phyloP scores from a whole-genome alignment of 2,797 vertebrate species.

The Sebastes melanostomus region DNA sequence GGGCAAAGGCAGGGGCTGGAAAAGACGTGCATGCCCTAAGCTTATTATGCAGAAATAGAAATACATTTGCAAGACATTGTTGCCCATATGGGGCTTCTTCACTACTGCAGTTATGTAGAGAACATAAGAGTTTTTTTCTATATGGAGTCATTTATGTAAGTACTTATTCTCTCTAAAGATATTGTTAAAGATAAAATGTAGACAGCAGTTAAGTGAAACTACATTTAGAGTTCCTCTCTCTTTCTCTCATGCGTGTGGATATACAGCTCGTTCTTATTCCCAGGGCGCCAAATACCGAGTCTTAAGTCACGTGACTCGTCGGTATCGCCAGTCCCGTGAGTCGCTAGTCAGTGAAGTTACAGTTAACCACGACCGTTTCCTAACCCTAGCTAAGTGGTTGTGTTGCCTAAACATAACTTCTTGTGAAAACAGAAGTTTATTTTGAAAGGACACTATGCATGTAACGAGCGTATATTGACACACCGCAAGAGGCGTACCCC shows the following conservation, averaged over 20 bases:
- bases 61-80: conserved; percentile 16
- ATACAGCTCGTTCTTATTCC: not conserved
- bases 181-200: conserved; percentile 17
- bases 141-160: not conserved
- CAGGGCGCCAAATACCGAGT: too few relatives aligned
- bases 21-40: conserved; percentile 45
- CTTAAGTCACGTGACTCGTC: too few relatives aligned
- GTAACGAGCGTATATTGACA: too few relatives aligned
- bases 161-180: not conserved
- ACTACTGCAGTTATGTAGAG: not conserved
- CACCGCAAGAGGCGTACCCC: too few relatives aligned
- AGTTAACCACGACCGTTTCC: too few relatives aligned
- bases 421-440: too few relatives aligned
- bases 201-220: conserved; percentile 16
- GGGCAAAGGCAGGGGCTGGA: conserved; percentile 20
- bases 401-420: too few relatives aligned
- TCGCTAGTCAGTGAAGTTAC: too few relatives aligned
- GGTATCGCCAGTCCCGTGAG: too few relatives aligned
- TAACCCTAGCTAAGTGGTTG: too few relatives aligned
- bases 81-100: not conserved
- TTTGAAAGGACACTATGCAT: too few relatives aligned
- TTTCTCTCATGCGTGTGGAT: conserved; percentile 9
- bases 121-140: not conserved
- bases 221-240: not conserved
- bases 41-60: conserved; percentile 33